Evolutionary conservation across 2,888 invertebrate genomes (phyloP), one percentile per base, ranked within the genome.

Genomic region (Alsophila aescularia): DNA sequence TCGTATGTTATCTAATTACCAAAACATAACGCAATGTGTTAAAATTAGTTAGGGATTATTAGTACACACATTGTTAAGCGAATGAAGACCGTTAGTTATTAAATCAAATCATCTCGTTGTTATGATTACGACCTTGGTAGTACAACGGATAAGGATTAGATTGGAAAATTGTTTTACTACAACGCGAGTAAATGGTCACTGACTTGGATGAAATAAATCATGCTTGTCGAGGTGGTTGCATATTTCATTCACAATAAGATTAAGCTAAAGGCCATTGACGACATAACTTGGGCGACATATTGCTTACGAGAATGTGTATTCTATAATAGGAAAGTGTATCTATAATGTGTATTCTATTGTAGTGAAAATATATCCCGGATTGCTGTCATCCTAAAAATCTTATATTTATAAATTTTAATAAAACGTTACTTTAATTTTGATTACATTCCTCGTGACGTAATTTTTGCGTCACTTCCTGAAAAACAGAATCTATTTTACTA

Each of bases 121-220:
- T 57, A 52, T 54, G 36, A 51, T 42, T 36, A 43, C 56, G 53
- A 52, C 64, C 60, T 63, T 63, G 62, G 62, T 59, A 64, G 55
- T 52, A 42, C 35, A 58, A 47, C 58, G 48, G 61, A 62, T 59
- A 57, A 62, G 58, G 55, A 67, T 60, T 70, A 67, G 72, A 79
- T 79, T 79, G 72, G 66, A 73, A 73, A 76, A 79, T 77, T 76
- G 74, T 56, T 63, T 44, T 50, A 58, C 73, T 73, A 73, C 70
- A 71, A 70, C 63, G 69, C 71, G 66, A 63, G 69, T 67, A 58
- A 67, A 62, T 62, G 68, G 72, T 68, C 75, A 68, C 70, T 77
- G 79, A 79, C 74, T 66, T 69, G 27, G 49, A 44, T 49, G 44
- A 40, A 41, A 21, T 44, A 29, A 45, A 55, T 50, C 44, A 55